Evolutionary conservation across 2,113 vertebrate genomes (phyloP).

Genomic region (Bubo blakistoni): DNA sequence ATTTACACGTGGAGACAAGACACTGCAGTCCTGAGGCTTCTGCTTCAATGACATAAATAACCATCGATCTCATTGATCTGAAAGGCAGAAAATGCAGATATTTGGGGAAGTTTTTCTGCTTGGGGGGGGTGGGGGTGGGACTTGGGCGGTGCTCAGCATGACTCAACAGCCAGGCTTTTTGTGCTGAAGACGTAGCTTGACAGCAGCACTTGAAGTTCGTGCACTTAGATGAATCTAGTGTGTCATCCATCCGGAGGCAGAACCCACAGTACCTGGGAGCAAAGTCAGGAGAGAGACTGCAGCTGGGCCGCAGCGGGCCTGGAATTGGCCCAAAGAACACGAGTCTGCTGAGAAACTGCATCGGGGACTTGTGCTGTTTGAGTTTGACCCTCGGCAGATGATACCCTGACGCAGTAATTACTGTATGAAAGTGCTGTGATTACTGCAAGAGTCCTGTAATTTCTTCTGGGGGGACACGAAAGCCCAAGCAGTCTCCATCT

Average conservation of each 20-base stretch:
- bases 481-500: neutral
- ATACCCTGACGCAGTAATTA: neutral
- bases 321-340: neutral
- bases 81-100: neutral
- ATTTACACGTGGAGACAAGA: neutral
- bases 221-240: neutral
- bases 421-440: neutral
- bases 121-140: neutral
- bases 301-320: neutral
- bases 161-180: neutral
- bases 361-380: neutral
- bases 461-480: fast-evolving
- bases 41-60: neutral
- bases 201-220: neutral
- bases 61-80: neutral
- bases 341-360: neutral
- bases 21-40: neutral
- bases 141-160: neutral
- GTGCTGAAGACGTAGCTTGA: neutral
- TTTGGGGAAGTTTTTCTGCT: neutral
- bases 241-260: neutral
- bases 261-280: neutral
- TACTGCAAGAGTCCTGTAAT: neutral
- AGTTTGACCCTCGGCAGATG: neutral
- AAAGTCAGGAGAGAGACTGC: neutral